Evolutionary conservation across 2,888 invertebrate genomes (phyloP).

Genomic region (Callimorpha dominula): DNA sequence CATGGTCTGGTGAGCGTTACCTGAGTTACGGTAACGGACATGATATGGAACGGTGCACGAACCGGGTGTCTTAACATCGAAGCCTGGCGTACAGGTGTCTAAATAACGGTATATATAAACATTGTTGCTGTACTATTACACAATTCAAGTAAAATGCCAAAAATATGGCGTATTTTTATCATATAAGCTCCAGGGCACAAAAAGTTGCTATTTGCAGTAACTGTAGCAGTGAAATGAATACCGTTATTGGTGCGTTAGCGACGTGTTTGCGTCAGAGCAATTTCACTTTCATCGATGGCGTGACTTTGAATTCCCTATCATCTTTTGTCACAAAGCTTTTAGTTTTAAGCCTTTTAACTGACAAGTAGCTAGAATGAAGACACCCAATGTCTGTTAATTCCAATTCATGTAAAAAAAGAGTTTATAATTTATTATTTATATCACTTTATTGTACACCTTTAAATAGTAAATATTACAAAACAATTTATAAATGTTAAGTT

Average conservation of each 20-base stretch:
- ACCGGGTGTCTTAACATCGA: neutral
- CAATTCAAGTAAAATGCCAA: neutral
- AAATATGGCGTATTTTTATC: constrained; percentile 2
- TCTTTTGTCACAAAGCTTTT: neutral
- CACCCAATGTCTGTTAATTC: no score
- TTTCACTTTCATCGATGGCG: constrained; percentile 19
- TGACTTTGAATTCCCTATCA: constrained; percentile 9
- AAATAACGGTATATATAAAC: constrained; percentile 1
- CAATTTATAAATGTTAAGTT: no score
- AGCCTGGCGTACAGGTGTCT: neutral
- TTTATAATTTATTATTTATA: no score
- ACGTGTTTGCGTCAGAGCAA: constrained; percentile 8
- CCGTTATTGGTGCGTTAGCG: constrained; percentile 9
- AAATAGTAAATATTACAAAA: no score
- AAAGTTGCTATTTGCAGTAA: constrained; percentile 8
- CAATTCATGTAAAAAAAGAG: no score
- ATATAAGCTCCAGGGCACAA: neutral
- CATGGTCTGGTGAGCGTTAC: constrained; percentile 1
- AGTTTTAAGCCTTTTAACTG: neutral
- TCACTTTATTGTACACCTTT: no score
- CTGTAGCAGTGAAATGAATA: constrained; percentile 5
- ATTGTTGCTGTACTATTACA: neutral
- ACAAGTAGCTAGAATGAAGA: no score
- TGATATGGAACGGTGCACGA: constrained; percentile 3
- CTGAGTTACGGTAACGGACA: constrained; percentile 1